phyloP scores from a whole-genome alignment of 1,140 invertebrate genomes.

The Drosophila tristis region DNA sequence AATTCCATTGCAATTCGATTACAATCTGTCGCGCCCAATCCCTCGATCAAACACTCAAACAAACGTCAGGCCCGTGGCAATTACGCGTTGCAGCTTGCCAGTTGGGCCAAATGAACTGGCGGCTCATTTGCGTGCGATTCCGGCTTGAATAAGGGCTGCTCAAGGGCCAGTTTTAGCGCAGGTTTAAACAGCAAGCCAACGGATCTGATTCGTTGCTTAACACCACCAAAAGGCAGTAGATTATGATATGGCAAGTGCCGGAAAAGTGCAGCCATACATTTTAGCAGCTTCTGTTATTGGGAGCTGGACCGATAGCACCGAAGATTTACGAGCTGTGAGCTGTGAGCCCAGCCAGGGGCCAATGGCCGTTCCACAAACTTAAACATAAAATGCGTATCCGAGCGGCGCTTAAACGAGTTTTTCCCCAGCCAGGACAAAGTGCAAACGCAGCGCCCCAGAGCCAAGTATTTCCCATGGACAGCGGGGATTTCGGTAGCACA shows the following conservation, averaged over 20 bases:
- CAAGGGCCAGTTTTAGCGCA: neutral
- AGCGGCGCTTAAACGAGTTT: constrained; percentile 62
- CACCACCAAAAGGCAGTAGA: too few species aligned
- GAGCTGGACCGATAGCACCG: neutral
- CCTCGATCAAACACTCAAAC: constrained; percentile 68
- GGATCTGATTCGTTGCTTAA: neutral
- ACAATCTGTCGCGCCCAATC: constrained; percentile 38
- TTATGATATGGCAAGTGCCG: constrained; percentile 6
- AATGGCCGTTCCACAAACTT: constrained; percentile 36
- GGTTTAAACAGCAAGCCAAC: too few species aligned
- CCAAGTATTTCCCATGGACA: constrained; percentile 59
- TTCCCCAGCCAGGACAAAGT: constrained; percentile 50
- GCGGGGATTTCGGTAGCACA: constrained; percentile 66
- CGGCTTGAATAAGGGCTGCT: neutral
- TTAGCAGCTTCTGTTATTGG: constrained; percentile 14
- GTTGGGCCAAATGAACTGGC: constrained; percentile 10
- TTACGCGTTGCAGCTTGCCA: constrained; percentile 42
- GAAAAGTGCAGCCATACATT: neutral
- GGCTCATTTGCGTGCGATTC: constrained; percentile 23
- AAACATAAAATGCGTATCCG: constrained; percentile 39
- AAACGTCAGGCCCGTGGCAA: constrained; percentile 34
- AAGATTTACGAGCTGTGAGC: constrained; percentile 38
- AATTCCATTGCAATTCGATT: constrained; percentile 72
- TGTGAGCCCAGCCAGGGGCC: constrained; percentile 2
- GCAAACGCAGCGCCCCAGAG: constrained; percentile 63